These are phyloP conservation scores for Epinephelus lanceolatus DNA, from an alignment of 2,113 vertebrate genomes.

Conservation along the genomic window DNA sequence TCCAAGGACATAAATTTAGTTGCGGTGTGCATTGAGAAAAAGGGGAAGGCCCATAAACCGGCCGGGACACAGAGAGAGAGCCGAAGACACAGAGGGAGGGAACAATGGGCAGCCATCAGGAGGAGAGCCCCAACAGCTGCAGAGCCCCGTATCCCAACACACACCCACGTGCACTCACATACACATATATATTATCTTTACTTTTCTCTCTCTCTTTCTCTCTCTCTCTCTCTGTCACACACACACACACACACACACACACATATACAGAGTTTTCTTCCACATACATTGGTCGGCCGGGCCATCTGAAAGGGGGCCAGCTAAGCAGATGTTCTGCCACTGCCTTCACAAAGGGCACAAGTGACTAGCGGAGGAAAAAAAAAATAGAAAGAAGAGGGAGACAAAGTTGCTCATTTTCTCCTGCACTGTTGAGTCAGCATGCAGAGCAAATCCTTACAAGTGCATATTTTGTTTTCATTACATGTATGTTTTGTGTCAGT, in stretches of 20 bases:
- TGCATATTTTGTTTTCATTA: neutral
- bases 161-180: constrained; percentile 32
- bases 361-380: constrained; percentile 51
- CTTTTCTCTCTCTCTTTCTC: constrained; percentile 21
- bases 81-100: constrained; percentile 50
- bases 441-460: neutral
- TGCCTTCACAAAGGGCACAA: constrained; percentile 74
- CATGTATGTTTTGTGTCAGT: neutral
- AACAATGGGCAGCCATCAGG: constrained; percentile 80
- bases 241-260: constrained; percentile 15
- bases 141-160: constrained; percentile 61
- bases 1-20: constrained; percentile 79
- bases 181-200: constrained; percentile 27
- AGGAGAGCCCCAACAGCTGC: constrained; percentile 82
- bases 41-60: constrained; percentile 76
- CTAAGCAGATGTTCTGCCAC: constrained; percentile 83
- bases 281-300: constrained; percentile 36
- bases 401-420: constrained; percentile 30
- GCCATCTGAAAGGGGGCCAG: constrained; percentile 73
- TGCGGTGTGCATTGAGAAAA: constrained; percentile 68
- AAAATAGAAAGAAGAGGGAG: constrained; percentile 33
- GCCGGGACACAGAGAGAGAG: constrained; percentile 43
- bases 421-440: constrained; percentile 15
- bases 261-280: constrained; percentile 33
- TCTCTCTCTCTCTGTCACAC: neutral